Conservation (phyloP, 1,140 invertebrate species). For the Drosophila takahashii region DNA sequence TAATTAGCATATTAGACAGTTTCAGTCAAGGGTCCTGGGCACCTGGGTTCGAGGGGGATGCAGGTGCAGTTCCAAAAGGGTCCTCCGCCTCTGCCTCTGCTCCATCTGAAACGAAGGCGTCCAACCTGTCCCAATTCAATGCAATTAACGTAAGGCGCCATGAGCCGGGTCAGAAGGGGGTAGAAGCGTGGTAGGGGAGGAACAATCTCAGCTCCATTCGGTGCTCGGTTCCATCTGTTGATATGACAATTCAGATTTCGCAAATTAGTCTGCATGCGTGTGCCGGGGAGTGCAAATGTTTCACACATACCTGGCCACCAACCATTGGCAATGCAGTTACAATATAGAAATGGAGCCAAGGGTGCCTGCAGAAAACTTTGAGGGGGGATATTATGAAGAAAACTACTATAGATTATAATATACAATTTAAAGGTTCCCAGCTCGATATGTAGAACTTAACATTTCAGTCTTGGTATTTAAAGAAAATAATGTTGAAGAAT, state of each 20-base stretch:
- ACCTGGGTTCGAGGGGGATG: slow-evolving; percentile 3
- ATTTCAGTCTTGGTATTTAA: too few species aligned
- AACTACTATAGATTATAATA: too few species aligned
- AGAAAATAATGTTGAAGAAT: not conserved
- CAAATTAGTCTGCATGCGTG: slow-evolving; percentile 35
- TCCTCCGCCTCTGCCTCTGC: not conserved
- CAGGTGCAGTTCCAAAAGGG: not conserved
- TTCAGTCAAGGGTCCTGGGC: slow-evolving; percentile 47
- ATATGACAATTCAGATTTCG: slow-evolving; percentile 70
- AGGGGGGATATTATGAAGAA: not conserved
- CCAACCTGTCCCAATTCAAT: slow-evolving; percentile 67
- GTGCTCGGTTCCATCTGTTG: slow-evolving; percentile 56
- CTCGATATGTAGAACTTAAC: too few species aligned
- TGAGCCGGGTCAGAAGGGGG: slow-evolving; percentile 26
- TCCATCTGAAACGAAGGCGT: slow-evolving; percentile 23
- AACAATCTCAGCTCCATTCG: slow-evolving; percentile 21
- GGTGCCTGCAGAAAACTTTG: not conserved
- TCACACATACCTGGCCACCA: slow-evolving; percentile 29
- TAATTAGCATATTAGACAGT: slow-evolving; percentile 81
- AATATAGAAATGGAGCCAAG: slow-evolving; percentile 7
- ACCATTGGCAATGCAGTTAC: slow-evolving; percentile 18
- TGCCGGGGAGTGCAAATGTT: slow-evolving; percentile 37
- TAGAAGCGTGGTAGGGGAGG: too few species aligned
- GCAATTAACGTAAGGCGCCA: slow-evolving; percentile 78
- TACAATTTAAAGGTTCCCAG: too few species aligned